A percentile compares a stretch with the other conserved stretches of the same genome.
phyloP scores from a whole-genome alignment of 2,797 vertebrate species.

The Enteromius anoplus region DNA sequence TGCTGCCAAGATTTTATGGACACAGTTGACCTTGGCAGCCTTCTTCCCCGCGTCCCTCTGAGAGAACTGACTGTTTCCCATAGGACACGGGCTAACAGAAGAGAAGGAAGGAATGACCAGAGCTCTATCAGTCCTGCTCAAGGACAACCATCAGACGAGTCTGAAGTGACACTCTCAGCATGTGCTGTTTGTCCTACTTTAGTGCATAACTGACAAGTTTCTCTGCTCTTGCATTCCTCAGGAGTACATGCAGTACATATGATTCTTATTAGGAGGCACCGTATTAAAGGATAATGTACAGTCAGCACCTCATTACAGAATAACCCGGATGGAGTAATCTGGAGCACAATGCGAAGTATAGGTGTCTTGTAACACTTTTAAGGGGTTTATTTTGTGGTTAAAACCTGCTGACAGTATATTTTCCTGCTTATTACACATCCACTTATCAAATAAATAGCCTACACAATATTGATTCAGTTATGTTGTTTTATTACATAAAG shows the following conservation, averaged over 20 bases:
- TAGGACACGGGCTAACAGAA: constrained; percentile 17
- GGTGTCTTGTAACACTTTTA: neutral
- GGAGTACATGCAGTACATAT: constrained; percentile 1
- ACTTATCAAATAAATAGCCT: neutral
- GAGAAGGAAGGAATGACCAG: constrained; percentile 19
- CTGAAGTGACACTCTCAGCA: constrained; percentile 15
- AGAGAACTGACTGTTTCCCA: constrained; percentile 33
- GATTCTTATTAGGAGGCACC: neutral
- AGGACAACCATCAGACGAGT: constrained; percentile 9
- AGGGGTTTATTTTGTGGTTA: neutral
- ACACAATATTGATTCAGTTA: neutral
- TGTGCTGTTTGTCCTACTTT: constrained; percentile 22
- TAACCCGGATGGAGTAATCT: neutral
- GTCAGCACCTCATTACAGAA: constrained; percentile 12
- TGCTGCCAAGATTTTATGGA: constrained; percentile 45
- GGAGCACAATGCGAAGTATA: neutral
- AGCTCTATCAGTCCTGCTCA: constrained; percentile 24
- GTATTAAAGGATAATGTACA: neutral
- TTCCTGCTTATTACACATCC: neutral
- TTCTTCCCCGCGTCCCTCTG: constrained; percentile 25
- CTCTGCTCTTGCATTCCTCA: constrained; percentile 7
- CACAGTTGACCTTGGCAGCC: constrained; percentile 43
- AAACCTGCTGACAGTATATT: neutral
- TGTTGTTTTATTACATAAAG: neutral
- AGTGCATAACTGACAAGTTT: constrained; percentile 11